Conservation (phyloP, 2,797 vertebrate genomes). For the Chromobotia macracanthus region DNA sequence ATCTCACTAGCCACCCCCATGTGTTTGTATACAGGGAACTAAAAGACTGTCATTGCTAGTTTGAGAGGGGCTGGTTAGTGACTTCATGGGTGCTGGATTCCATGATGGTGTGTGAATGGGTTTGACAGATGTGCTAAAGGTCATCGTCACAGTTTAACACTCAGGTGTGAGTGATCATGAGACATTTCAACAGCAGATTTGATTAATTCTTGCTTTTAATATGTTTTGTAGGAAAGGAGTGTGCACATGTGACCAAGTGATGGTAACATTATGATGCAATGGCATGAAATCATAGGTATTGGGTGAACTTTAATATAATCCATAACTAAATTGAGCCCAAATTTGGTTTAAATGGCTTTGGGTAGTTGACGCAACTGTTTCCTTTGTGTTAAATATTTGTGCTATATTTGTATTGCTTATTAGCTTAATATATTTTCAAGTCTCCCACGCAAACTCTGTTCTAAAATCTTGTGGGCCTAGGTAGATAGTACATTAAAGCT, state of each 20-base stretch:
- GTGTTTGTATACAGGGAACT: slow-evolving; percentile 1
- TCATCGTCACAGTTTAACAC: slow-evolving; percentile 20
- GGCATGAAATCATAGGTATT: slow-evolving; percentile 7
- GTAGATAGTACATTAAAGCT: neutral
- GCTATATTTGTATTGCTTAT: slow-evolving; percentile 1
- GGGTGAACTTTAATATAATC: slow-evolving; percentile 6
- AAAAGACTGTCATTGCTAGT: neutral
- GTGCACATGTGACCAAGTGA: neutral
- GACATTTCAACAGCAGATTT: slow-evolving; percentile 20
- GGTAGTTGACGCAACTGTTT: neutral
- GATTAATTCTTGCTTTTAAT: slow-evolving; percentile 18
- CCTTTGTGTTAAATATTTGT: slow-evolving; percentile 7
- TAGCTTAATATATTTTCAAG: neutral
- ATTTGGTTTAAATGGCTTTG: neutral
- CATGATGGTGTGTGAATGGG: slow-evolving; percentile 24
- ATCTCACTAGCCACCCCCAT: neutral
- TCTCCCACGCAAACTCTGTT: neutral
- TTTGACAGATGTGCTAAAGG: slow-evolving; percentile 19
- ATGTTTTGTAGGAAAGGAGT: neutral
- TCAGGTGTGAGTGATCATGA: slow-evolving; percentile 1
- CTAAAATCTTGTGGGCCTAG: neutral
- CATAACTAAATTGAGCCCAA: neutral
- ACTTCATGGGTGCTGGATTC: slow-evolving; percentile 47
- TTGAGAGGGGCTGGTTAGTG: slow-evolving; percentile 14
- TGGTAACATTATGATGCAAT: slow-evolving; percentile 29